These are phyloP conservation scores for Zaprionus vittiger DNA, from an alignment of 1,140 invertebrate genomes.

Conservation along the genomic window DNA sequence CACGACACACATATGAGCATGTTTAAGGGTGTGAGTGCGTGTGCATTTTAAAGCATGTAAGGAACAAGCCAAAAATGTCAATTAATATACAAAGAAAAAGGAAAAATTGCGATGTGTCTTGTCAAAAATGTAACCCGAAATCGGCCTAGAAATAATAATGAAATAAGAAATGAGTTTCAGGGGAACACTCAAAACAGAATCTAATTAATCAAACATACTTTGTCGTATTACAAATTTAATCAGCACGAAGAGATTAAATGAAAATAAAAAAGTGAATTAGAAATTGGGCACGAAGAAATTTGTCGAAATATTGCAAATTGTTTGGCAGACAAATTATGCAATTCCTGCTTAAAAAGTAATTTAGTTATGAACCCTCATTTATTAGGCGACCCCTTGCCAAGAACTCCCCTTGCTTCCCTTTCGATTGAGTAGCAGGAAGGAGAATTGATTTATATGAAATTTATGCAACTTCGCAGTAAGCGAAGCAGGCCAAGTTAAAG, in stretches of 20 bases:
- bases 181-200: slow-evolving; percentile 3
- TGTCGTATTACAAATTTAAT: slow-evolving; percentile 17
- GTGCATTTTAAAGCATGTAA: slow-evolving; percentile 33
- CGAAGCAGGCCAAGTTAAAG: slow-evolving; percentile 24
- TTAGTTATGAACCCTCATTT: slow-evolving; percentile 45
- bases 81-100: slow-evolving; percentile 52
- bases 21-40: slow-evolving; percentile 18
- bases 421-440: slow-evolving; percentile 38
- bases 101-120: slow-evolving; percentile 53
- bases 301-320: slow-evolving; percentile 28
- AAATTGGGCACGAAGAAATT: neutral
- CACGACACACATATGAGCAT: slow-evolving; percentile 26
- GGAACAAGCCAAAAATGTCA: slow-evolving; percentile 34
- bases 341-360: slow-evolving; percentile 76
- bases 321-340: slow-evolving; percentile 60
- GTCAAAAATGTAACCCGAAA: slow-evolving; percentile 50
- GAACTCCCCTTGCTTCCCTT: slow-evolving; percentile 8
- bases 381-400: slow-evolving; percentile 11
- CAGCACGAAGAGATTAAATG: slow-evolving; percentile 2
- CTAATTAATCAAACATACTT: slow-evolving; percentile 22
- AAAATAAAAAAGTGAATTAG: neutral
- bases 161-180: slow-evolving; percentile 14
- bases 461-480: slow-evolving; percentile 61
- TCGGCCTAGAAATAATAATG: slow-evolving; percentile 6
- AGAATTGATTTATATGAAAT: slow-evolving; percentile 77